Evolutionary conservation across 2,113 vertebrate genomes (phyloP).

Genomic region (Bostrychus sinensis): DNA sequence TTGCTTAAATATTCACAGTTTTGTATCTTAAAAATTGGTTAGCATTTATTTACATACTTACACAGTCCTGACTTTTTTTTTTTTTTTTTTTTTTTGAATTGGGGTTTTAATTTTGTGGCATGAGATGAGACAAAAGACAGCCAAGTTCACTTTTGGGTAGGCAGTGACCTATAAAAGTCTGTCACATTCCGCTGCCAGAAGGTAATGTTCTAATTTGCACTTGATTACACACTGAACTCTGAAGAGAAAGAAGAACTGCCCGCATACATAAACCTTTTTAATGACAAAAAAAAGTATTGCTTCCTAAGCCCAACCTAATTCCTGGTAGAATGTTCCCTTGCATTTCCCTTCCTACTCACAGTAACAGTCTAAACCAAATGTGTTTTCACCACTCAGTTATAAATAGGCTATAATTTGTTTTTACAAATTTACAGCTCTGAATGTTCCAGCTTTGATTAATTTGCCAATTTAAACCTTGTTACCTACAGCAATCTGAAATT

Average conservation of each 20-base stretch:
- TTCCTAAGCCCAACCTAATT: not conserved
- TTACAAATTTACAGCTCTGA: not conserved
- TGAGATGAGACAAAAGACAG: not conserved
- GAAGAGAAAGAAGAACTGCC: not conserved
- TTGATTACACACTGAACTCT: conserved; percentile 16
- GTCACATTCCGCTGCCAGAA: conserved; percentile 14
- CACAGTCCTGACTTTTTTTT: not conserved
- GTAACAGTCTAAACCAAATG: not conserved
- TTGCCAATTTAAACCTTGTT: not conserved
- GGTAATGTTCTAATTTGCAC: conserved; percentile 14
- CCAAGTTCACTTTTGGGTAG: conserved; percentile 1
- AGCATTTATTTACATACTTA: no score
- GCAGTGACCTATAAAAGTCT: conserved; percentile 30
- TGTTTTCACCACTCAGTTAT: not conserved
- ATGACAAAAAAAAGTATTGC: not conserved
- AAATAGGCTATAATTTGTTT: not conserved
- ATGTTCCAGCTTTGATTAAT: no score
- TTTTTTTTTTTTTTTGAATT: no score
- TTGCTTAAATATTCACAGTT: no score
- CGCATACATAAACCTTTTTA: not conserved
- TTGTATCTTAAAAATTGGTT: no score
- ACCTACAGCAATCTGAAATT: not conserved
- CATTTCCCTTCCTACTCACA: not conserved
- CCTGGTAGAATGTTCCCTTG: not conserved
- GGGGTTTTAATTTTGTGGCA: no score